A percentile compares a stretch with the other conserved stretches of the same genome.
Conservation (phyloP, 2,888 invertebrate genomes). For the Sussaba pulchella region DNA sequence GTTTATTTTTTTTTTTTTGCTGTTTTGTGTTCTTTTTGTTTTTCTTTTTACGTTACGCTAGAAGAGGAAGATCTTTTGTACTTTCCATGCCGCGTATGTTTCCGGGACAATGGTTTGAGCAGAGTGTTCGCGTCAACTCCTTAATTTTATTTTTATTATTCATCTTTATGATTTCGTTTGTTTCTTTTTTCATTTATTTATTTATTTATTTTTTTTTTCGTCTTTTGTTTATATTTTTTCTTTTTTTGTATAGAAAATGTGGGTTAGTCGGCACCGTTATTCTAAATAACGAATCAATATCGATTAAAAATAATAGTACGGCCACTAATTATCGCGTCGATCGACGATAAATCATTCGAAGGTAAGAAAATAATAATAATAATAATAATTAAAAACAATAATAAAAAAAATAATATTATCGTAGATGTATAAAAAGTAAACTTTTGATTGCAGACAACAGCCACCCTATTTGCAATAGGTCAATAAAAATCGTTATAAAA, state of each 20-base stretch:
- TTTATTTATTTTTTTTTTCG: conserved; percentile 33
- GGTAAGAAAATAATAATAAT: too few relatives aligned
- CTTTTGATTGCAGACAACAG: conserved; percentile 80
- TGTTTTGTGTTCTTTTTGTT: conserved; percentile 6
- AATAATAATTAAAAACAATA: conserved; percentile 21
- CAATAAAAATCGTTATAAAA: conserved; percentile 77
- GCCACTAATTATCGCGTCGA: conserved; percentile 36
- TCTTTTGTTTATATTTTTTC: conserved; percentile 41
- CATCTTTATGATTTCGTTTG: conserved; percentile 59
- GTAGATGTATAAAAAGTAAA: conserved; percentile 78
- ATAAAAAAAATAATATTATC: conserved; percentile 73
- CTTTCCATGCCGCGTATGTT: conserved; percentile 74
- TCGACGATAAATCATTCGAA: conserved; percentile 34
- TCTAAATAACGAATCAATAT: conserved; percentile 34
- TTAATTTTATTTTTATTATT: conserved; percentile 68
- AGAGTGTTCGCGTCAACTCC: conserved; percentile 64
- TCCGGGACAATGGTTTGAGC: conserved; percentile 73
- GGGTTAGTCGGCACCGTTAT: neutral
- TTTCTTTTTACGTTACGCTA: conserved; percentile 20
- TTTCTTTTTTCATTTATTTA: conserved; percentile 52
- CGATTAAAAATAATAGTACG: conserved; percentile 54
- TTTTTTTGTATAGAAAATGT: conserved; percentile 13
- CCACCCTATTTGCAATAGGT: conserved; percentile 80
- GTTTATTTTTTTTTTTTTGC: conserved; percentile 27
- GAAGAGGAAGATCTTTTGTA: conserved; percentile 77